These are phyloP conservation scores for Pelodiscus sinensis DNA, from an alignment of 2,113 vertebrate species.

Conservation along the genomic window DNA sequence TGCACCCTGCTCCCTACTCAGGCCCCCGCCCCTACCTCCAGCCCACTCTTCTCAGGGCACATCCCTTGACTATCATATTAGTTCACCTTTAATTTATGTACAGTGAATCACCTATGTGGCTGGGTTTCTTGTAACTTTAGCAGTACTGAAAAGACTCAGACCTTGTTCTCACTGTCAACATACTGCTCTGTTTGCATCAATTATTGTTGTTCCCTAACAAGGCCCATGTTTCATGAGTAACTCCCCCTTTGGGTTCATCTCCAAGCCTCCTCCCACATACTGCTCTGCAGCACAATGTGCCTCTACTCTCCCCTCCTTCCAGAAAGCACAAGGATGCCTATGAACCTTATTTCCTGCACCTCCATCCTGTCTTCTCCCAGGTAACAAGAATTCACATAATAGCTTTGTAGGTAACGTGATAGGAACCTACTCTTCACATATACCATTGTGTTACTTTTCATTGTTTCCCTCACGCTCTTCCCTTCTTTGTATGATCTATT, in stretches of 20 bases:
- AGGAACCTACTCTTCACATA: neutral
- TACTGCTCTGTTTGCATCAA: neutral
- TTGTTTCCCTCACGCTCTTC: neutral
- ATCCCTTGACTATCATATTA: neutral
- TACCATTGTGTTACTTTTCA: neutral
- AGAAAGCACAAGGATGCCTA: neutral
- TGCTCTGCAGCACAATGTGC: neutral
- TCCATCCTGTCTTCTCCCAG: neutral
- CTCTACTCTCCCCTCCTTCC: neutral
- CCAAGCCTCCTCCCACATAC: neutral
- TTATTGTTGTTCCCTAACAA: neutral
- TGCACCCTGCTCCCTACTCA: too few species aligned
- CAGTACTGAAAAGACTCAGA: neutral
- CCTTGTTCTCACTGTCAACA: too few species aligned
- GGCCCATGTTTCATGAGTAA: neutral
- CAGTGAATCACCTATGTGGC: neutral
- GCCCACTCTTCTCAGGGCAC: neutral
- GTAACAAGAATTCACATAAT: neutral
- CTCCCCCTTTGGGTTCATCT: neutral
- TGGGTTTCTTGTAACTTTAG: neutral
- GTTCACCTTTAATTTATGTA: neutral
- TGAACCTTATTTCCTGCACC: neutral
- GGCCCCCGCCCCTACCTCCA: neutral
- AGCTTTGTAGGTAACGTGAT: neutral
- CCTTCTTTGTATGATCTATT: neutral